Percentiles rank a stretch among this genome's conserved stretches.
phyloP scores from a whole-genome alignment of 2,797 vertebrate species.

The Myripristis murdjan region DNA sequence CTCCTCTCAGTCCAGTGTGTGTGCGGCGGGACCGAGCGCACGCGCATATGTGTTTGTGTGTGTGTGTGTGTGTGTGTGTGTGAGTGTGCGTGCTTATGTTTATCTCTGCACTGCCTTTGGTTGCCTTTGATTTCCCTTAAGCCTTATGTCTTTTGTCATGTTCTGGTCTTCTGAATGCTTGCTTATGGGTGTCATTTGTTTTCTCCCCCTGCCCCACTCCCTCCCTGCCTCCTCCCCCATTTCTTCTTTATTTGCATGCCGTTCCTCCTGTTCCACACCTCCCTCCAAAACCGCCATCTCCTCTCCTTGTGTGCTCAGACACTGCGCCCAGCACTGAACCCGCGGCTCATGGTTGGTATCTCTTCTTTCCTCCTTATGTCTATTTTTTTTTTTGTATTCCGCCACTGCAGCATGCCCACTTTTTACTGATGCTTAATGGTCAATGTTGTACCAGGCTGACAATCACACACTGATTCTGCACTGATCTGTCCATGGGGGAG shows the following conservation, averaged over 20 bases:
- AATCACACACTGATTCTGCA: slow-evolving; percentile 29
- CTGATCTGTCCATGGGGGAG: slow-evolving; percentile 22
- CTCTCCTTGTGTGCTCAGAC: slow-evolving; percentile 97
- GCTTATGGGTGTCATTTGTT: slow-evolving; percentile 89
- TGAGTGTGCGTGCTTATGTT: slow-evolving; percentile 66
- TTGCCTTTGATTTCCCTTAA: slow-evolving; percentile 80
- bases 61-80: slow-evolving; percentile 18
- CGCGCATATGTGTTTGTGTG: slow-evolving; percentile 39
- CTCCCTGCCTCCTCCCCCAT: slow-evolving; percentile 87
- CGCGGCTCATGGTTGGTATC: slow-evolving; percentile 99
- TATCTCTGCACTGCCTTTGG: slow-evolving; percentile 77
- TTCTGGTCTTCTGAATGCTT: slow-evolving; percentile 89
- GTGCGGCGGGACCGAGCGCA: slow-evolving; percentile 23
- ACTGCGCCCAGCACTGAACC: slow-evolving; percentile 98
- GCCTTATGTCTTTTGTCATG: slow-evolving; percentile 81
- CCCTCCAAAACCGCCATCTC: slow-evolving; percentile 87
- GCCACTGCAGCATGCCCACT: slow-evolving; percentile 68
- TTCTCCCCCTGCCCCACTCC: slow-evolving; percentile 88
- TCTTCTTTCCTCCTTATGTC: slow-evolving; percentile 87
- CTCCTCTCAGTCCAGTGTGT: slow-evolving; percentile 59
- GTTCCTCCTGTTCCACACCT: slow-evolving; percentile 97
- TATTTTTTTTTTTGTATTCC: slow-evolving; percentile 63
- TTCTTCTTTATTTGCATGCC: slow-evolving; percentile 98
- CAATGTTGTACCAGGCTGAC: slow-evolving; percentile 28
- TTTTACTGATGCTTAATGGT: slow-evolving; percentile 42